Evolutionary conservation across 1,140 invertebrate species (phyloP), one percentile per base, ranked within the genome.

Genomic region (Nasonia giraulti): DNA sequence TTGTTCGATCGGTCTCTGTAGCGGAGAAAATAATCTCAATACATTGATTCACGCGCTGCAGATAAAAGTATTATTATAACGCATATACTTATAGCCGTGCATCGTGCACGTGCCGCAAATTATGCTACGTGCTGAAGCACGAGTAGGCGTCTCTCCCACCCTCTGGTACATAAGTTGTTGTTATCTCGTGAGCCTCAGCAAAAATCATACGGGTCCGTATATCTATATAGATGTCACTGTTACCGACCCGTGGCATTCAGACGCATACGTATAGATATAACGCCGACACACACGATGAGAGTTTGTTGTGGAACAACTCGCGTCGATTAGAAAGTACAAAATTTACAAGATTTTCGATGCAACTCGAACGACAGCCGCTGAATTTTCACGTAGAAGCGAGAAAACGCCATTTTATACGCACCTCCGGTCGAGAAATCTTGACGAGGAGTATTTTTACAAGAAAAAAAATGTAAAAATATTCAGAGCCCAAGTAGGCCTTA

Each of bases 41-140:
- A 44, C 40, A 44, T 0, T 44, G 40, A 62, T 62, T n/a, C 17
- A 62, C 55, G 55, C 55, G 17, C 17, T n/a, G 20, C 55, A 7
- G 55, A 62, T 62, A 62, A 20, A 62, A 0, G 0, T 62, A 0
- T 62, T n/a, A 62, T 62, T 62, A 62, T 14, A 5, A 62, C 4
- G 33, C 33, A 37, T 37, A 5, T 37, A 37, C 33, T 37, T 37
- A 62, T 27, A 1, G 55, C 55, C 55, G 55, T 7, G 55, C 2
- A 5, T 6, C 6, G 17, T n/a, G 20, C 55, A 62, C 55, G 55
- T 62, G 55, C 55, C 55, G 20, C 20, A n/a, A 62, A 17, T 62
- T 62, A 4, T 62, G 6, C n/a, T 83, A 83, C 82, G 82, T 83
- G 82, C 82, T 69, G 27, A 77, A 77, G 3, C 14, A 33, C 74